Evolutionary conservation across 2,888 invertebrate species (phyloP).

Genomic region (Dryomyza anilis): DNA sequence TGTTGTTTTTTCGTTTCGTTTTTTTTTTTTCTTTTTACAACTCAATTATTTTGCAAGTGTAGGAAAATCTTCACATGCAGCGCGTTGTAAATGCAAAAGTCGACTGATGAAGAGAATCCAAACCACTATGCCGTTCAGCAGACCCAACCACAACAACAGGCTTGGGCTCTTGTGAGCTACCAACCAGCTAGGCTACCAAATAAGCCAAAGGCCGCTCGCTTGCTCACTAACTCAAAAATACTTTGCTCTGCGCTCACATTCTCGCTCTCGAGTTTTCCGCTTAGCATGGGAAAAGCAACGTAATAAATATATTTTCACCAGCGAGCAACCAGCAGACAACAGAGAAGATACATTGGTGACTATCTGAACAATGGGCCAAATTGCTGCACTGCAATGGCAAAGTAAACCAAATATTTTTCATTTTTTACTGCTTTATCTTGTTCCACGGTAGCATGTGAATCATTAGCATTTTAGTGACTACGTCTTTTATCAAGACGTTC

Average conservation of each 20-base stretch:
- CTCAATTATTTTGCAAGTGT: too few relatives aligned
- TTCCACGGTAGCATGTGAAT: too few relatives aligned
- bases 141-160: not conserved
- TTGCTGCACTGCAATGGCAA: too few relatives aligned
- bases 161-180: conserved; percentile 2
- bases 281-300: not conserved
- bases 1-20: too few relatives aligned
- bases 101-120: conserved; percentile 12
- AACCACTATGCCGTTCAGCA: not conserved
- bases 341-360: not conserved
- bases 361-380: not conserved
- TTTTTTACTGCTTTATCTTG: too few relatives aligned
- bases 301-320: not conserved
- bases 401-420: too few relatives aligned
- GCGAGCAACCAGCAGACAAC: not conserved
- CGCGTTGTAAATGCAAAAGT: not conserved
- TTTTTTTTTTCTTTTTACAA: too few relatives aligned
- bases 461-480: too few relatives aligned
- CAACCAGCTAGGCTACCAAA: too few relatives aligned
- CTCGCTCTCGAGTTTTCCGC: not conserved
- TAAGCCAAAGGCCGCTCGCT: not conserved
- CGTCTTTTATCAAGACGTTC: too few relatives aligned
- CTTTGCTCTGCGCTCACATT: too few relatives aligned
- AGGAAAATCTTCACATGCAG: too few relatives aligned
- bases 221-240: not conserved